A percentile compares a stretch with the other conserved stretches of the same genome.
These are phyloP conservation scores for Amiota communis DNA, from an alignment of 2,888 invertebrate species.

Conservation along the genomic window DNA sequence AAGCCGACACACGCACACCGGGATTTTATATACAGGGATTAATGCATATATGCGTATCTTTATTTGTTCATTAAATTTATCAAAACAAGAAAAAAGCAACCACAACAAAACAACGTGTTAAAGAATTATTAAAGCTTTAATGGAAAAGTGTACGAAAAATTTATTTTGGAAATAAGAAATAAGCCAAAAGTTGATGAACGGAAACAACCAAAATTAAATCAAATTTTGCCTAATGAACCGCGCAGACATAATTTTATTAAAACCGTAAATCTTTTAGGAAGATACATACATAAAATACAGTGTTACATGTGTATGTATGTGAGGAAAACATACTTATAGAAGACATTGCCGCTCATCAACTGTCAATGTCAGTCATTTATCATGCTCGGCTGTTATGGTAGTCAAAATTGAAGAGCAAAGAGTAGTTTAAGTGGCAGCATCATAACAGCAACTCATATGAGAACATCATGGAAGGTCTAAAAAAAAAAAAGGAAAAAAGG, in stretches of 20 bases:
- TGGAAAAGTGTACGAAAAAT: too few species aligned
- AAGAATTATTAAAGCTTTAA: too few species aligned
- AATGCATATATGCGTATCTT: too few species aligned
- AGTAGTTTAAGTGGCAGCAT: constrained; percentile 14
- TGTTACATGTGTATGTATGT: background rate
- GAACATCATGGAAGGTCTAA: background rate
- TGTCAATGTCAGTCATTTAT: constrained; percentile 26
- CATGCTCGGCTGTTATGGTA: constrained; percentile 17
- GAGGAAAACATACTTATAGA: background rate
- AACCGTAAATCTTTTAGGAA: constrained; percentile 13
- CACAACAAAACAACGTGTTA: too few species aligned
- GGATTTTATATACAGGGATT: too few species aligned
- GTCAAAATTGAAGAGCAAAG: background rate
- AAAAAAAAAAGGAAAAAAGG: background rate
- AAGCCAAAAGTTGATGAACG: too few species aligned
- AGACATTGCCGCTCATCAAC: constrained; percentile 8
- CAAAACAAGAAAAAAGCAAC: too few species aligned
- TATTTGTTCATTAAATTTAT: too few species aligned
- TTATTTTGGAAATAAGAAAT: too few species aligned
- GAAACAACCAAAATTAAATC: constrained; percentile 2
- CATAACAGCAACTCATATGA: background rate
- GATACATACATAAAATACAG: background rate
- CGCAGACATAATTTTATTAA: constrained; percentile 25
- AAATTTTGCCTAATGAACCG: constrained; percentile 26
- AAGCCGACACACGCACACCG: too few species aligned